Base-by-base conservation (phyloP, 2,888 invertebrate species). In the Spodoptera exigua region DNA sequence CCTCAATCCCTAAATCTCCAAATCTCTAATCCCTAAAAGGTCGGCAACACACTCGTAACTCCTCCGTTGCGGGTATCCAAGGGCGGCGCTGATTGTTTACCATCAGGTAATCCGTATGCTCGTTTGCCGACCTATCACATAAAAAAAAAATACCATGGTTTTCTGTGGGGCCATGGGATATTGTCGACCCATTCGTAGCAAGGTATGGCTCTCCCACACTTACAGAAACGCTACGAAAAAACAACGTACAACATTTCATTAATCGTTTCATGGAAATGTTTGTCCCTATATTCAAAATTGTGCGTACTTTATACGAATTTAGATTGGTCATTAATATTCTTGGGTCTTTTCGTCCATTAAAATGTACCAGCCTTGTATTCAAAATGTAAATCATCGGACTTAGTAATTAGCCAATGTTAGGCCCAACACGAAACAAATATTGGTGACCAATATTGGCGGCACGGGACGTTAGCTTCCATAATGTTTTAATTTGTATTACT, bases 401-500 rank as follows among this genome's bases (percentile, higher is more conserved):
- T 27, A 41, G 14, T 21, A 13, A 17, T 34, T 9, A 3, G n/a
- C 34, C n/a, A 21, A 21, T 43, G 11, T 43, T 27, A 12, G 12
- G 4, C 2, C 11, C 1, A n/a, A 34, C 5, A n/a, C 18, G 34
- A 3, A 4, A 11, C 32, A 17, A 53, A 53, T 34, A 16, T 61
- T 48, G 12, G 32, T 14, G 3, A n/a, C n/a, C 11, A 47, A 46
- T 13, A 41, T 16, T 55, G n/a, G 45, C 32, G 2, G 5, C 41
- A 27, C 27, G 27, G 37, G 18, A 37, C 9, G 0, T 18, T 0
- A 7, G 14, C 14, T 17, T 44, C 11, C 32, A 5, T 39, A 66
- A 51, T 40, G 36, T 52, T 72, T 56, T 67, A 72, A 73, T 73
- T 70, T 61, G 39, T 56, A 68, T 56, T 49, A 35, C 52, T 49